Conservation (phyloP, 1,140 invertebrate genomes). For the Drosophila novamexicana region DNA sequence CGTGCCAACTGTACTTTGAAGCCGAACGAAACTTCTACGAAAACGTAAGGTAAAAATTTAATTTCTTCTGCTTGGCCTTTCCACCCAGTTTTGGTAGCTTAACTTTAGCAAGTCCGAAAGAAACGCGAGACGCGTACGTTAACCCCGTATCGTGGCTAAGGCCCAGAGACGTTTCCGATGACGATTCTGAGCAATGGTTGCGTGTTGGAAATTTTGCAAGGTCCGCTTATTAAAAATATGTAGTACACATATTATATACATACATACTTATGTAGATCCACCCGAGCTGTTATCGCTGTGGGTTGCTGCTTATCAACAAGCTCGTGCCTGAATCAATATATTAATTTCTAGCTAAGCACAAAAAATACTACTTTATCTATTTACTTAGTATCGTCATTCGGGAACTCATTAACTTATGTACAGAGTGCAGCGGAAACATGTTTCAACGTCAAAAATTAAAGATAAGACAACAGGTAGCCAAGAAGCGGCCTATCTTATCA, state of each 20-base stretch:
- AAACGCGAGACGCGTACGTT: constrained; percentile 39
- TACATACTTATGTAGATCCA: constrained; percentile 25
- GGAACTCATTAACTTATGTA: constrained; percentile 30
- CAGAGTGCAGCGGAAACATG: constrained; percentile 41
- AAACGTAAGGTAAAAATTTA: constrained; percentile 13
- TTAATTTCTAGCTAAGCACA: too few species aligned
- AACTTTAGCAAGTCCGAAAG: constrained; percentile 11
- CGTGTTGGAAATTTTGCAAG: constrained; percentile 17
- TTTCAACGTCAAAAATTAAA: constrained; percentile 20
- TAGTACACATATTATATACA: neutral
- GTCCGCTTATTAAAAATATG: neutral
- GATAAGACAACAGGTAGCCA: constrained; percentile 38
- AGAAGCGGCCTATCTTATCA: constrained; percentile 11
- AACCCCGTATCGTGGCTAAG: constrained; percentile 22
- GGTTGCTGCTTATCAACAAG: constrained; percentile 11
- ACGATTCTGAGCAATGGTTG: constrained; percentile 28
- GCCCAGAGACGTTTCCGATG: constrained; percentile 32
- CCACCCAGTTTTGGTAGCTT: constrained; percentile 13
- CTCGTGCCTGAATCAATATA: constrained; percentile 41
- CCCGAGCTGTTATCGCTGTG: constrained; percentile 23
- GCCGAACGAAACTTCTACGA: constrained; percentile 16
- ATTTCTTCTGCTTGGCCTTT: constrained; percentile 20
- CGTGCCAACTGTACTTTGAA: constrained; percentile 38
- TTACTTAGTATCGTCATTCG: constrained; percentile 24
- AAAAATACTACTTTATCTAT: constrained; percentile 26